Conservation (phyloP, 2,797 vertebrate species). For the Decapterus maruadsi region DNA sequence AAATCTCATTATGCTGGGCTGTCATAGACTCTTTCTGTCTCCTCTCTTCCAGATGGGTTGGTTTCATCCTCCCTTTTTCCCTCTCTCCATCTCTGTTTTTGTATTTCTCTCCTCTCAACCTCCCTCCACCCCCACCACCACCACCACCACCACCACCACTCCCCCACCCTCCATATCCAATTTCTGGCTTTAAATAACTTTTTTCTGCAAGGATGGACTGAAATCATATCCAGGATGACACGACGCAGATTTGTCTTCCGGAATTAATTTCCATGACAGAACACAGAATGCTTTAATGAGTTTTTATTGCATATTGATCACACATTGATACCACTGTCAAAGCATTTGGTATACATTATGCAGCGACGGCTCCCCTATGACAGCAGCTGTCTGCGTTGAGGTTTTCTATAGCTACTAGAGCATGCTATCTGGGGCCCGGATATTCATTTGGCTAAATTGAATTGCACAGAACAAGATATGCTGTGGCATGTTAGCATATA, state of each 20-base stretch:
- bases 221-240: slow-evolving; percentile 80
- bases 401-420: slow-evolving; percentile 51
- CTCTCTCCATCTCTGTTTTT: slow-evolving; percentile 48
- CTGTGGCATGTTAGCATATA: slow-evolving; percentile 69
- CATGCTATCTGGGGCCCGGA: slow-evolving; percentile 50
- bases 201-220: slow-evolving; percentile 82
- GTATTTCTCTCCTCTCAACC: slow-evolving; percentile 28
- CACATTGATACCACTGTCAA: slow-evolving; percentile 77
- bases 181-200: slow-evolving; percentile 82
- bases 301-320: slow-evolving; percentile 87
- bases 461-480: slow-evolving; percentile 69
- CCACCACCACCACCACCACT: too few relatives aligned
- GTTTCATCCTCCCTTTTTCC: slow-evolving; percentile 60
- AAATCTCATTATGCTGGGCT: slow-evolving; percentile 76
- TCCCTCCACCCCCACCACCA: background rate
- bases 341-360: slow-evolving; percentile 73
- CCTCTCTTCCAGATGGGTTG: slow-evolving; percentile 74
- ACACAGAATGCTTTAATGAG: slow-evolving; percentile 82
- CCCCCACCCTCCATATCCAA: slow-evolving; percentile 63
- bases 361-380: slow-evolving; percentile 63
- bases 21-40: slow-evolving; percentile 73
- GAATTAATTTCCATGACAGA: slow-evolving; percentile 84
- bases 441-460: slow-evolving; percentile 71
- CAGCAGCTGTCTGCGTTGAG: slow-evolving; percentile 68
- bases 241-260: slow-evolving; percentile 80